A percentile compares a stretch with the other conserved stretches of the same genome.
phyloP scores from a whole-genome alignment of 2,888 invertebrate species.

The Emmelina monodactyla region DNA sequence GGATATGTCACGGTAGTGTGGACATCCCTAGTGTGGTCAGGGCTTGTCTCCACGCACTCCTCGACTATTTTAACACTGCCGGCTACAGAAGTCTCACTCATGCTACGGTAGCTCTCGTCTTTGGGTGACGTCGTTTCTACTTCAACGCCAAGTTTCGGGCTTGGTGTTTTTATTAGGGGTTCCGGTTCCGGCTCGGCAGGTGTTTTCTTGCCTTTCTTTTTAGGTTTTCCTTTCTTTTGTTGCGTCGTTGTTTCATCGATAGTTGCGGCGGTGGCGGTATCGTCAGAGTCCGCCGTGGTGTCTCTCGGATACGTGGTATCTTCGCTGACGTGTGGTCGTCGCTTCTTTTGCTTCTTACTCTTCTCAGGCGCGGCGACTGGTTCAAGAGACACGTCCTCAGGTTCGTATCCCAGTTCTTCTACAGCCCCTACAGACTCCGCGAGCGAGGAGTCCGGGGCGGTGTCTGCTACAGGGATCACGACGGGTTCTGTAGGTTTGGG shows the following conservation, averaged over 20 bases:
- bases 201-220: conserved; percentile 58
- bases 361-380: conserved; percentile 26
- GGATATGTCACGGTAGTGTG: conserved; percentile 64
- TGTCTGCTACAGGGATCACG: conserved; percentile 28
- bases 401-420: conserved; percentile 75
- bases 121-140: conserved; percentile 57
- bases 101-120: conserved; percentile 66
- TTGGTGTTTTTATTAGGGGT: conserved; percentile 27
- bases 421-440: conserved; percentile 46
- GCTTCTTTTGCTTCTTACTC: conserved; percentile 63
- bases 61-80: conserved; percentile 72
- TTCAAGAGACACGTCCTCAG: conserved; percentile 69
- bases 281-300: conserved; percentile 45
- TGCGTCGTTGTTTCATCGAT: conserved; percentile 28
- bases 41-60: conserved; percentile 66
- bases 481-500: conserved; percentile 38
- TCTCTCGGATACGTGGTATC: conserved; percentile 45
- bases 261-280: conserved; percentile 32
- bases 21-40: conserved; percentile 51
- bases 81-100: conserved; percentile 66
- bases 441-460: conserved; percentile 50
- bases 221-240: conserved; percentile 42
- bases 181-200: conserved; percentile 25
- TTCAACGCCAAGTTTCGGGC: conserved; percentile 57
- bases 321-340: conserved; percentile 40